Percentiles rank a stretch among this genome's conserved stretches.
phyloP scores from a whole-genome alignment of 2,113 vertebrate genomes.

The Channa maculata region DNA sequence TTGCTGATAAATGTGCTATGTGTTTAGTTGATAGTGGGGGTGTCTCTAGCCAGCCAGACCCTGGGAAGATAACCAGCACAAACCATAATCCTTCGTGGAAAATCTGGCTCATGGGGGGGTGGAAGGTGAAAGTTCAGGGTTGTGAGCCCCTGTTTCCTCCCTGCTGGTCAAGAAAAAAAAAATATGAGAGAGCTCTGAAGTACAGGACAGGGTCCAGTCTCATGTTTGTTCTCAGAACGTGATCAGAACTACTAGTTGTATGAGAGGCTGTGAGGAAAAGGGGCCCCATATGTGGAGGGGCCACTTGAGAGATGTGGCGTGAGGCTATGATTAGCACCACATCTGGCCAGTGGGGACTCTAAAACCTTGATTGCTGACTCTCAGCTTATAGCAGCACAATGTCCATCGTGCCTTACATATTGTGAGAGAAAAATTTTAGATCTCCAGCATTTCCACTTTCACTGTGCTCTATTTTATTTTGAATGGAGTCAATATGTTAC shows the following conservation, averaged over 20 bases:
- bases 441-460: conserved; percentile 31
- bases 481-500: conserved; percentile 34
- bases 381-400: conserved; percentile 28
- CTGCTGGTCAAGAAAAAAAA: conserved; percentile 32
- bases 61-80: conserved; percentile 72
- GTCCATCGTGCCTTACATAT: conserved; percentile 11
- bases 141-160: conserved; percentile 64
- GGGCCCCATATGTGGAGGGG: conserved; percentile 29
- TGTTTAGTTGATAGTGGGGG: conserved; percentile 67
- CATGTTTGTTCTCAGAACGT: conserved; percentile 48
- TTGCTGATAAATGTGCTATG: conserved; percentile 64
- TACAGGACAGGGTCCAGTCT: conserved; percentile 24
- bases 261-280: conserved; percentile 21
- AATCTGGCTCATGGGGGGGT: conserved; percentile 52
- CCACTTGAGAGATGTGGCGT: conserved; percentile 57
- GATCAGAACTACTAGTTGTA: conserved; percentile 18
- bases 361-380: not conserved
- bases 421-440: conserved; percentile 39
- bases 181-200: conserved; percentile 39
- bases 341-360: conserved; percentile 4
- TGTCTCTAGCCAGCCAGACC: conserved; percentile 34
- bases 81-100: conserved; percentile 65
- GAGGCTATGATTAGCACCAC: conserved; percentile 37
- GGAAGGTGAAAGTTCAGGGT: conserved; percentile 58
- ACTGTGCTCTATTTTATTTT: conserved; percentile 36